Conservation (phyloP, 2,113 vertebrate species). For the Mormyrus iriodes region DNA sequence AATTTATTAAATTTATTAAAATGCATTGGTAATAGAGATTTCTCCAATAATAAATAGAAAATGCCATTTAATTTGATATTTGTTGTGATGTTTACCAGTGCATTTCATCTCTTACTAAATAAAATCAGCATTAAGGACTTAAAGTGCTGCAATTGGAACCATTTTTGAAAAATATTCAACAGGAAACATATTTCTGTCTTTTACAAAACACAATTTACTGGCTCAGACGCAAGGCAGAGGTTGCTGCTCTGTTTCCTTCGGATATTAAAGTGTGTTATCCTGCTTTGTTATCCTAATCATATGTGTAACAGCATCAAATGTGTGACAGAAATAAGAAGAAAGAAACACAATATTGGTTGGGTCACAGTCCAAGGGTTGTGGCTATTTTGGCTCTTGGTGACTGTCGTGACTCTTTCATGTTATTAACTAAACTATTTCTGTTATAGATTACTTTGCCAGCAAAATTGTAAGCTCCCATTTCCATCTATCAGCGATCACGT, state of each 20-base stretch:
- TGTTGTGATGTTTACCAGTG: neutral
- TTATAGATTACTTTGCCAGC: constrained; percentile 45
- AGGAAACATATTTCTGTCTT: neutral
- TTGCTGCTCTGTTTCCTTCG: neutral
- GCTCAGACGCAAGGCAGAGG: constrained; percentile 6
- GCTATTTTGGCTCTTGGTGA: constrained; percentile 45
- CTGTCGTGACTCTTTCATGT: constrained; percentile 14
- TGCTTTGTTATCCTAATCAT: constrained; percentile 24
- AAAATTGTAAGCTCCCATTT: constrained; percentile 42
- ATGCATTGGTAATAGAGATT: neutral
- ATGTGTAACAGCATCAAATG: constrained; percentile 30
- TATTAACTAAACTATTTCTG: constrained; percentile 40
- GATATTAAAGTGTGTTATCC: constrained; percentile 9
- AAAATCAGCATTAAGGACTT: neutral
- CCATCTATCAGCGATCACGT: constrained; percentile 39
- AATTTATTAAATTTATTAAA: neutral
- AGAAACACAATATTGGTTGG: neutral
- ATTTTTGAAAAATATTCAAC: neutral
- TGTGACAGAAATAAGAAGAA: constrained; percentile 22
- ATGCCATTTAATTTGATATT: neutral
- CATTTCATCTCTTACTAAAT: neutral
- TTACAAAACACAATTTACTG: neutral
- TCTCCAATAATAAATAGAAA: neutral
- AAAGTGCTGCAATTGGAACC: neutral
- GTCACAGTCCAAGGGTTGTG: constrained; percentile 13